phyloP scores from a whole-genome alignment of 2,888 invertebrate species.

The Malachius bipustulatus region DNA sequence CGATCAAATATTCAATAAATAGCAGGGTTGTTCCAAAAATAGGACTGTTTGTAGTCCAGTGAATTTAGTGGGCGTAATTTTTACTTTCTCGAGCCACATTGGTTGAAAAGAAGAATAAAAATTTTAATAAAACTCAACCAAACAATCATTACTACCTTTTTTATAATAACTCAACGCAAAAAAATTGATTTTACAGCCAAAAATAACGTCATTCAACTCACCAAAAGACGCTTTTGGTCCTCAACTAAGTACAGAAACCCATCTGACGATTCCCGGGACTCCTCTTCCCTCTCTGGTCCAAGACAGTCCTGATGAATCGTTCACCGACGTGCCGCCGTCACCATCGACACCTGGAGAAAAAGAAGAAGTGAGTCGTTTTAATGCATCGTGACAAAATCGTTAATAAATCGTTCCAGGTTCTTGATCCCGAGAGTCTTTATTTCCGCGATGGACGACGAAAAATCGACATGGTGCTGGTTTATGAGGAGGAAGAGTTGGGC shows the following conservation, averaged over 20 bases:
- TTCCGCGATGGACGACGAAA: constrained; percentile 68
- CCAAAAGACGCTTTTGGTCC: constrained; percentile 42
- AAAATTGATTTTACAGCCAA: constrained; percentile 1
- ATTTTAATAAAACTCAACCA: no score
- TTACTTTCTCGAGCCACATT: no score
- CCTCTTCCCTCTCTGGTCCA: constrained; percentile 35
- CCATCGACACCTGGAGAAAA: constrained; percentile 29
- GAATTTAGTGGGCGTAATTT: no score
- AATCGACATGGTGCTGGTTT: constrained; percentile 83
- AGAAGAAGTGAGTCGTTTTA: constrained; percentile 24
- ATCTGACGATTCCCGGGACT: constrained; percentile 32
- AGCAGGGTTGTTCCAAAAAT: no score
- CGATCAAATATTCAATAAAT: no score
- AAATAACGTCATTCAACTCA: constrained; percentile 16
- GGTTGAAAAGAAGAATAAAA: no score
- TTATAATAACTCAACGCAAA: no score
- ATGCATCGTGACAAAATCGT: background rate
- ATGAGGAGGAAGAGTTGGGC: constrained; percentile 66
- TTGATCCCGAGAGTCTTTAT: constrained; percentile 58
- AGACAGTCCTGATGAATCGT: constrained; percentile 24
- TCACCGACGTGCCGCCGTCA: constrained; percentile 22
- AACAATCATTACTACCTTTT: no score
- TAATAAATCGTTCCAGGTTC: constrained; percentile 22
- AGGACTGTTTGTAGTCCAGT: no score
- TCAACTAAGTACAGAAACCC: constrained; percentile 20